These are phyloP conservation scores for Tetragonisca angustula DNA, from an alignment of 2,888 invertebrate genomes.

Conservation along the genomic window DNA sequence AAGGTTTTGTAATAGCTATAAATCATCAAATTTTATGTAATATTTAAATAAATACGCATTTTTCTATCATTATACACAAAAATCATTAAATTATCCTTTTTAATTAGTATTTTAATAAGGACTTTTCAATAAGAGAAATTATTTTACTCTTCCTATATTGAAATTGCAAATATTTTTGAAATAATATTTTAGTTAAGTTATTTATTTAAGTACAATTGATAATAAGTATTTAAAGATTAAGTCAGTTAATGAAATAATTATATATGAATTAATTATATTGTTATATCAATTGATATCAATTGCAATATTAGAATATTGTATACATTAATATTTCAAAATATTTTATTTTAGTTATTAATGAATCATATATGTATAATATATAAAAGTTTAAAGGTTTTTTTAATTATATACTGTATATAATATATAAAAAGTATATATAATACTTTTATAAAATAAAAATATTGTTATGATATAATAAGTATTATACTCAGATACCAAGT, in stretches of 20 bases:
- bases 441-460: background rate
- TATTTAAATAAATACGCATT: background rate
- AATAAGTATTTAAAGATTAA: background rate
- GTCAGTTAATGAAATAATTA: background rate
- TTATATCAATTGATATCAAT: background rate
- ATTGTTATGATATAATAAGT: background rate
- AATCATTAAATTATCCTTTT: background rate
- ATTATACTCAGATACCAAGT: background rate
- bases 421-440: background rate
- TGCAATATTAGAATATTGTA: background rate
- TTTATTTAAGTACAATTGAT: background rate
- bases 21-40: background rate
- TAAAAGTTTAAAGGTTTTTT: too few species aligned
- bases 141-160: background rate
- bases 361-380: background rate
- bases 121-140: too few species aligned
- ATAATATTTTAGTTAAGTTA: background rate
- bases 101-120: background rate
- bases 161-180: background rate
- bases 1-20: background rate
- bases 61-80: background rate
- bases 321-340: background rate
- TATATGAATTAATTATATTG: background rate
- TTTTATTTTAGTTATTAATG: background rate
- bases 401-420: too few species aligned